A percentile compares a stretch with the other conserved stretches of the same genome.
phyloP scores from a whole-genome alignment of 2,113 vertebrate genomes.

The Cavia aperea region DNA sequence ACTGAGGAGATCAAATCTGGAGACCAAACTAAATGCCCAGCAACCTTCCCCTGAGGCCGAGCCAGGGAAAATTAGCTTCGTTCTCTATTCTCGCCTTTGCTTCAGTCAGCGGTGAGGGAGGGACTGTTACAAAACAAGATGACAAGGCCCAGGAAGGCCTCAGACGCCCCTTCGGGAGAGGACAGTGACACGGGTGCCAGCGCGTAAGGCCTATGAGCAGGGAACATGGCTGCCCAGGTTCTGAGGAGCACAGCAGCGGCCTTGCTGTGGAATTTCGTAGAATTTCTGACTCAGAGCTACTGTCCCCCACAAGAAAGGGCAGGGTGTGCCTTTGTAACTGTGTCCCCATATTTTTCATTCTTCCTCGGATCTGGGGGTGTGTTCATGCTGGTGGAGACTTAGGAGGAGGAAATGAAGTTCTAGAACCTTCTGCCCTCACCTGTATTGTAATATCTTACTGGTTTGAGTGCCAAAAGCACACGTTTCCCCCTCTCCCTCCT shows the following conservation, averaged over 20 bases:
- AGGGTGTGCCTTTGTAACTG: slow-evolving; percentile 5
- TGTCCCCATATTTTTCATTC: neutral
- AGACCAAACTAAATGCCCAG: slow-evolving; percentile 30
- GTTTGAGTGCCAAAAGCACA: slow-evolving; percentile 28
- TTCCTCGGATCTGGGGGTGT: slow-evolving; percentile 18
- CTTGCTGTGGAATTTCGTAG: slow-evolving; percentile 28
- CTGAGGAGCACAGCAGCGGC: neutral
- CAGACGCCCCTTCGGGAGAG: neutral
- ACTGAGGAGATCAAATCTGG: neutral
- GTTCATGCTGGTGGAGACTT: neutral
- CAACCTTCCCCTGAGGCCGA: slow-evolving; percentile 14
- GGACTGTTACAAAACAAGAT: neutral
- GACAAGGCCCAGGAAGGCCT: neutral
- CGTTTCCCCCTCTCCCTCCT: slow-evolving; percentile 36
- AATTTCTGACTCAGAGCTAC: slow-evolving; percentile 33
- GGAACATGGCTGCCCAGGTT: neutral
- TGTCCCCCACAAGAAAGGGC: neutral
- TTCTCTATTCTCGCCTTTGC: slow-evolving; percentile 16
- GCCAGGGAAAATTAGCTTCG: slow-evolving; percentile 33
- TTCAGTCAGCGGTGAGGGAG: neutral
- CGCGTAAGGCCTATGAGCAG: neutral
- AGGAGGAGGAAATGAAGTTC: slow-evolving; percentile 43
- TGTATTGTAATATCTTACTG: slow-evolving; percentile 50
- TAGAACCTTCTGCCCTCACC: slow-evolving; percentile 59
- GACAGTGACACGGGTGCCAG: neutral